Evolutionary conservation across 2,888 invertebrate species (phyloP).

Genomic region (Acanthosepion pharaonis): DNA sequence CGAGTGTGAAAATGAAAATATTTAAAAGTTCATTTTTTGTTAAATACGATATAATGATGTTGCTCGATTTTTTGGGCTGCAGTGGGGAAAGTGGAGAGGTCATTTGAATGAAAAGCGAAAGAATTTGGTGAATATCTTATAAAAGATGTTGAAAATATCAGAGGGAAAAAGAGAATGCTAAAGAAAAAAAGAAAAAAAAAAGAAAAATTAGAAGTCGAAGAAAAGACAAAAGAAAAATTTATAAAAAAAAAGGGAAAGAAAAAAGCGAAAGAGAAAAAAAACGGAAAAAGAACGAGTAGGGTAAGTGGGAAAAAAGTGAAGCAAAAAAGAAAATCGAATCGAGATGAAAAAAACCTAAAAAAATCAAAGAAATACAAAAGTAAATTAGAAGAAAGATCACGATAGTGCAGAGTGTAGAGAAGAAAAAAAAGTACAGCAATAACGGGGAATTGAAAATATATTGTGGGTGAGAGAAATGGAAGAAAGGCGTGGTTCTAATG

Average conservation of each 20-base stretch:
- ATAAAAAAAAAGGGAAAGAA: neutral
- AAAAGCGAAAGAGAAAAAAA: neutral
- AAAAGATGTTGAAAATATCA: no score
- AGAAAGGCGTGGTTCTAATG: neutral
- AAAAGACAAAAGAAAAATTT: neutral
- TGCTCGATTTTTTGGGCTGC: neutral
- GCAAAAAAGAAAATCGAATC: neutral
- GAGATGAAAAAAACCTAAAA: neutral
- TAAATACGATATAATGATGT: neutral
- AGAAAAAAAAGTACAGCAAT: neutral
- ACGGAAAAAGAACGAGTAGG: neutral
- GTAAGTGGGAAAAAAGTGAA: neutral
- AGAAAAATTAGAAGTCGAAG: neutral
- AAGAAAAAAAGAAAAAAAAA: neutral
- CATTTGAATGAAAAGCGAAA: neutral
- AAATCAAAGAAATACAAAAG: neutral
- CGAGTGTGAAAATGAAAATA: neutral
- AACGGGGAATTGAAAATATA: neutral
- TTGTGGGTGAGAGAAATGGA: neutral
- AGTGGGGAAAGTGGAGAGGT: neutral
- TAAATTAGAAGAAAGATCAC: no score
- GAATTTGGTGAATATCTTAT: no score
- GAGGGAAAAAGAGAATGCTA: no score
- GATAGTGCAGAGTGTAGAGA: no score
- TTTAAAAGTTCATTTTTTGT: neutral